Percentiles rank a stretch among this genome's conserved stretches.
phyloP scores from a whole-genome alignment of 1,140 invertebrate genomes.

The Bombus ignitus region DNA sequence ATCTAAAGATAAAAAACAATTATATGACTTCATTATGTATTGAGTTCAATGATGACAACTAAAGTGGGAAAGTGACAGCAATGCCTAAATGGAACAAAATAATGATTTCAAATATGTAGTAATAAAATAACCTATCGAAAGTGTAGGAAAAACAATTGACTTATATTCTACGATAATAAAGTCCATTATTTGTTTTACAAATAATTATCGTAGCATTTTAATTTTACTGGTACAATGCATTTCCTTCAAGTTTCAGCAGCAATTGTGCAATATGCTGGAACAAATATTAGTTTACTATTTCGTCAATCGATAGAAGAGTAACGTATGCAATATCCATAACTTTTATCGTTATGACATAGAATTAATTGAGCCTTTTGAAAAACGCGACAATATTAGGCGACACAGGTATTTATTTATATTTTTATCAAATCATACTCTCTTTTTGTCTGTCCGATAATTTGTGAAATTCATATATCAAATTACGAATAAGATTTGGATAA shows the following conservation, averaged over 20 bases:
- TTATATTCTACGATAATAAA: conserved; percentile 49
- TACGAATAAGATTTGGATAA: neutral
- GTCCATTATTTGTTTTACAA: conserved; percentile 32
- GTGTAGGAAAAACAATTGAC: conserved; percentile 42
- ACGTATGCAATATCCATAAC: conserved; percentile 3
- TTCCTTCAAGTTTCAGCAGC: conserved; percentile 4
- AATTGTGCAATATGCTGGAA: conserved; percentile 39
- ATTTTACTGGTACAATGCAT: conserved; percentile 16
- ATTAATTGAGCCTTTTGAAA: conserved; percentile 41
- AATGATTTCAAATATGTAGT: conserved; percentile 37
- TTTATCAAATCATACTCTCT: neutral
- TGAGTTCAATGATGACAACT: conserved; percentile 35
- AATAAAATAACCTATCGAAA: conserved; percentile 47
- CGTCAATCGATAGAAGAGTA: conserved; percentile 26
- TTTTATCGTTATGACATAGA: conserved; percentile 5
- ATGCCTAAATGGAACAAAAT: conserved; percentile 44
- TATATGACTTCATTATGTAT: conserved; percentile 1
- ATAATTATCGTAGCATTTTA: conserved; percentile 25
- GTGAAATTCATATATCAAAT: neutral
- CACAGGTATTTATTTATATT: neutral
- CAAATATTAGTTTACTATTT: conserved; percentile 18
- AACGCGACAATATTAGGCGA: neutral
- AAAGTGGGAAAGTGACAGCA: conserved; percentile 32
- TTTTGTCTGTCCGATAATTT: neutral
- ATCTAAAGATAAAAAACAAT: conserved; percentile 1